phyloP scores from a whole-genome alignment of 1,140 invertebrate species.

The Microvelia longipes region DNA sequence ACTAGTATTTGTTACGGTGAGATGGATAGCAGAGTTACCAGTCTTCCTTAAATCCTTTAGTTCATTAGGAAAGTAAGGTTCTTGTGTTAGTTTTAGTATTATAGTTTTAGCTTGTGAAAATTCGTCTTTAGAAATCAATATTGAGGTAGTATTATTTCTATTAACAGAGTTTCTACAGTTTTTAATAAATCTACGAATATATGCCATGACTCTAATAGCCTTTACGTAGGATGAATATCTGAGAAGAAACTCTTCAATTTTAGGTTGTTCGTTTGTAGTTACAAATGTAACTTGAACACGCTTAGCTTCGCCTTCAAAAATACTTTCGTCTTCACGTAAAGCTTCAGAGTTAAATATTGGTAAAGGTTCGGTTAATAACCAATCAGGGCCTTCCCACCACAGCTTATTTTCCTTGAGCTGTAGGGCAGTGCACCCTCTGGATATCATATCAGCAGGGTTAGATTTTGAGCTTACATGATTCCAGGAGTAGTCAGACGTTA shows the following conservation, averaged over 20 bases:
- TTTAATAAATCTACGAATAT: background rate
- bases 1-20: background rate
- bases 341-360: background rate
- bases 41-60: no score
- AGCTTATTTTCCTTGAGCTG: slow-evolving; percentile 10
- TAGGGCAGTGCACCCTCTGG: slow-evolving; percentile 18
- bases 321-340: background rate
- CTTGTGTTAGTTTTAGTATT: no score
- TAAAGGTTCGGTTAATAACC: slow-evolving; percentile 13
- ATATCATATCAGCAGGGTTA: slow-evolving; percentile 28
- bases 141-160: background rate
- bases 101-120: background rate
- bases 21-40: no score
- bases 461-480: slow-evolving; percentile 14
- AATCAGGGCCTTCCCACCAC: slow-evolving; percentile 19
- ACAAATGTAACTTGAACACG: background rate
- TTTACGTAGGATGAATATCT: background rate
- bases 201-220: background rate
- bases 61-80: no score
- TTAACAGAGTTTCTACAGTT: background rate
- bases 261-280: no score
- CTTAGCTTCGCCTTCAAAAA: background rate
- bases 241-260: background rate
- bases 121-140: background rate
- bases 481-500: background rate